These are phyloP conservation scores for Phanerotoma sp. DNA, from an alignment of 2,888 invertebrate species.

Conservation along the genomic window DNA sequence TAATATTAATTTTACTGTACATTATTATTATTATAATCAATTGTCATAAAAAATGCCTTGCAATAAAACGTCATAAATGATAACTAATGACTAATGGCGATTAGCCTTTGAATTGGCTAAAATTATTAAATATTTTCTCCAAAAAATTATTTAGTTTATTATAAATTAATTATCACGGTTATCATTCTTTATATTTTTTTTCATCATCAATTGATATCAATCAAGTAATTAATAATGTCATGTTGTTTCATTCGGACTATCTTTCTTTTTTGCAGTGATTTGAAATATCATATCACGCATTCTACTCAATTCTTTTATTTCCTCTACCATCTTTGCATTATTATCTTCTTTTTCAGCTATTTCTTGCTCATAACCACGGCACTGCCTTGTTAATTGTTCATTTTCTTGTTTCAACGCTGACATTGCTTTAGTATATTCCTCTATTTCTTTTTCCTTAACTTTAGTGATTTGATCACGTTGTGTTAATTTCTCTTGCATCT, in stretches of 20 bases:
- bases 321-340: conserved; percentile 38
- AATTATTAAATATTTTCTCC: too few relatives aligned
- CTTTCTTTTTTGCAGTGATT: conserved; percentile 48
- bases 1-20: conserved; percentile 17
- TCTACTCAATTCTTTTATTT: conserved; percentile 45
- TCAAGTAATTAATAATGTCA: not conserved
- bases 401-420: conserved; percentile 47
- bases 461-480: conserved; percentile 49
- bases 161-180: too few relatives aligned
- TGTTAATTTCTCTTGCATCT: conserved; percentile 40
- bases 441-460: conserved; percentile 42
- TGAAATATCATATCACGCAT: conserved; percentile 53
- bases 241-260: conserved; percentile 25
- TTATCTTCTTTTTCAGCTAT: conserved; percentile 45
- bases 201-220: too few relatives aligned
- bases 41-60: too few relatives aligned
- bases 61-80: too few relatives aligned
- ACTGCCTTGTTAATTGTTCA: conserved; percentile 41
- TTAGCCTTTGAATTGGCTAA: too few relatives aligned
- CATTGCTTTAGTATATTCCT: conserved; percentile 42
- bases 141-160: too few relatives aligned
- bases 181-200: too few relatives aligned
- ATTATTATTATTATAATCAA: not conserved
- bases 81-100: too few relatives aligned
- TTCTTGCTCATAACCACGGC: conserved; percentile 40